Base-by-base conservation (phyloP, 2,888 invertebrate species). In the Arrhopalites spinosus region DNA sequence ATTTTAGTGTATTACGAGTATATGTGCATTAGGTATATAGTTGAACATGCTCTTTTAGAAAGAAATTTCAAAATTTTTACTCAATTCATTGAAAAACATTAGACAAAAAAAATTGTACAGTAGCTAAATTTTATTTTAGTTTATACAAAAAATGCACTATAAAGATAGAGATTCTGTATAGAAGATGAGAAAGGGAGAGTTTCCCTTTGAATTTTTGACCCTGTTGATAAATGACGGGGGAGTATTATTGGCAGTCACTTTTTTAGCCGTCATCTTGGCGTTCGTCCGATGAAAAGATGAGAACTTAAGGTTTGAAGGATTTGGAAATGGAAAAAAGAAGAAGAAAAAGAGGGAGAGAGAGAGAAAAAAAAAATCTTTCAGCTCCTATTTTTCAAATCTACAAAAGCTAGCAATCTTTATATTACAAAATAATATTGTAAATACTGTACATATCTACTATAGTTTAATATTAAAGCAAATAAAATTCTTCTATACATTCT, bases 231-330 rank as follows among this genome's bases (percentile, higher is more conserved):
- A 36, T 36, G 36, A 36, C 36, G 11, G n/a, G n/a, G n/a, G 36
- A 36, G 11, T 36, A 36, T 36, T 72, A 72, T 72, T 72, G 72
- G 72, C 72, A 72, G 72, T 61, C 64, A 47, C 72, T 63, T 72
- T 72, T 72, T 63, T 61, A 47, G 63, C 72, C 47, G 63, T 72
- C 72, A 72, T 72, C 72, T 63, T 50, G 30, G 59, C 25, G 27
- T 59, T 59, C 25, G 25, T 15, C 36, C 36, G 36, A 36, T 36
- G 36, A 59, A 59, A 59, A 25, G 13, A 23, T 59, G 27, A 50
- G 17, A 15, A 20, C n/a, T n/a, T n/a, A n/a, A n/a, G n/a, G n/a
- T n/a, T n/a, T n/a, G n/a, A n/a, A n/a, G n/a, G n/a, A n/a, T n/a
- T n/a, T n/a, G 1, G 23, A 3, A 20, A n/a, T 5, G 53, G 53